Percentiles rank a stretch among this genome's conserved stretches.
Conservation (phyloP, 2,113 vertebrate species). For the Epinephelus moara region DNA sequence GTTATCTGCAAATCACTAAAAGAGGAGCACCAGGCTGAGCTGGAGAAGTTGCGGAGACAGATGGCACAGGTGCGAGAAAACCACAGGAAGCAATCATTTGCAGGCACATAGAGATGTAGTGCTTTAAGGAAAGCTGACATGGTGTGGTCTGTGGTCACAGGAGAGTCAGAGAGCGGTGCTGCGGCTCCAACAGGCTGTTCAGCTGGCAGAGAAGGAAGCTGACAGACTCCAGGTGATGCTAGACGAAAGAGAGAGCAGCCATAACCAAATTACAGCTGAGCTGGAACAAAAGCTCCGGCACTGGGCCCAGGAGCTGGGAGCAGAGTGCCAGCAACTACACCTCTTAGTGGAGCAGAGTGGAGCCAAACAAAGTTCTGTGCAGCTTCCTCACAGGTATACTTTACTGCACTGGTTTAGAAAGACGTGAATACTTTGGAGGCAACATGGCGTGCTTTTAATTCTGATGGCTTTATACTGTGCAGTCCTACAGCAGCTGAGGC, state of each 20-base stretch:
- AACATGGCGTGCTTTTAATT: background rate
- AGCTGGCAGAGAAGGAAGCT: constrained; percentile 69
- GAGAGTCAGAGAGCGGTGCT: constrained; percentile 52
- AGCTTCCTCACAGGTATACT: constrained; percentile 68
- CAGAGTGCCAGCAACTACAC: constrained; percentile 59
- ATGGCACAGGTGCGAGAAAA: constrained; percentile 76
- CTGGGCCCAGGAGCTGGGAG: constrained; percentile 68
- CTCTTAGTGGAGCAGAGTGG: constrained; percentile 59
- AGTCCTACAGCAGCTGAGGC: constrained; percentile 69
- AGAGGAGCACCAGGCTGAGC: constrained; percentile 73
- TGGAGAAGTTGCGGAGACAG: constrained; percentile 66
- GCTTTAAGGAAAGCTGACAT: constrained; percentile 12
- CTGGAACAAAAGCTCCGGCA: constrained; percentile 62
- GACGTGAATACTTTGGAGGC: background rate
- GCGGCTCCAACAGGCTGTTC: constrained; percentile 53
- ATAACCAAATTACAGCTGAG: constrained; percentile 52
- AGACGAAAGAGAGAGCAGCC: constrained; percentile 58
- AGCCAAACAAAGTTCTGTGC: constrained; percentile 10
- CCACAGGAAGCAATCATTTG: background rate
- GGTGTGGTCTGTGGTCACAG: constrained; percentile 63
- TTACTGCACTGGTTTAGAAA: background rate
- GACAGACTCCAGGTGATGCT: constrained; percentile 50
- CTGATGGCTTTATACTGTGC: background rate
- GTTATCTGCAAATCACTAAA: constrained; percentile 67
- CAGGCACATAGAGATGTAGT: background rate